phyloP scores from a whole-genome alignment of 2,888 invertebrate species.

The Gandaritis pyraliata region DNA sequence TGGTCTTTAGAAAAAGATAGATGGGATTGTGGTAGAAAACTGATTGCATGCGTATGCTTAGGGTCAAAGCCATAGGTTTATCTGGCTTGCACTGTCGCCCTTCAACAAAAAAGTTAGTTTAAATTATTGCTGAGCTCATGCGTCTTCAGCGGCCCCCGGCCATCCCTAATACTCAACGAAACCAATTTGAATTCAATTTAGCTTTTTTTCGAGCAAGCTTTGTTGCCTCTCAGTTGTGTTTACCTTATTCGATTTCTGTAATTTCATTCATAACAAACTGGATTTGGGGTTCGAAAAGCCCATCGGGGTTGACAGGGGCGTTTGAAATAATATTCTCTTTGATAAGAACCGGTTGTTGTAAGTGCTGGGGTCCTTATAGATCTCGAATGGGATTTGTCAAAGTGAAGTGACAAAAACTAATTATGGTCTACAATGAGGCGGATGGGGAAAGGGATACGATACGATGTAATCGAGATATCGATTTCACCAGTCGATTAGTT shows the following conservation, averaged over 20 bases:
- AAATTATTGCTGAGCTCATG: conserved; percentile 73
- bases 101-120: conserved; percentile 76
- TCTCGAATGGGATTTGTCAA: conserved; percentile 79
- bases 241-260: conserved; percentile 85
- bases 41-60: not conserved
- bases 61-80: conserved; percentile 47
- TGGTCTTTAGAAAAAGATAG: no score
- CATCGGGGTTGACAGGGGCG: conserved; percentile 82
- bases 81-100: conserved; percentile 66
- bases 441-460: conserved; percentile 60
- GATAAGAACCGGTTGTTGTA: conserved; percentile 80
- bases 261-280: conserved; percentile 85
- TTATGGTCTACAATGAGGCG: conserved; percentile 77
- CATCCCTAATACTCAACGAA: conserved; percentile 82
- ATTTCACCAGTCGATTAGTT: conserved; percentile 53
- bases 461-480: conserved; percentile 59
- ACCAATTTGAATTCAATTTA: conserved; percentile 85
- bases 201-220: conserved; percentile 82
- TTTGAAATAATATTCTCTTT: conserved; percentile 85
- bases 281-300: conserved; percentile 82
- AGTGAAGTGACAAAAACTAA: conserved; percentile 84
- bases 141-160: conserved; percentile 78
- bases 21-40: not conserved
- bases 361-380: conserved; percentile 72
- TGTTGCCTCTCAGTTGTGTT: conserved; percentile 84